Base-by-base conservation (phyloP, 2,113 vertebrate species). In the Cryptomyrus ogoouensis region DNA sequence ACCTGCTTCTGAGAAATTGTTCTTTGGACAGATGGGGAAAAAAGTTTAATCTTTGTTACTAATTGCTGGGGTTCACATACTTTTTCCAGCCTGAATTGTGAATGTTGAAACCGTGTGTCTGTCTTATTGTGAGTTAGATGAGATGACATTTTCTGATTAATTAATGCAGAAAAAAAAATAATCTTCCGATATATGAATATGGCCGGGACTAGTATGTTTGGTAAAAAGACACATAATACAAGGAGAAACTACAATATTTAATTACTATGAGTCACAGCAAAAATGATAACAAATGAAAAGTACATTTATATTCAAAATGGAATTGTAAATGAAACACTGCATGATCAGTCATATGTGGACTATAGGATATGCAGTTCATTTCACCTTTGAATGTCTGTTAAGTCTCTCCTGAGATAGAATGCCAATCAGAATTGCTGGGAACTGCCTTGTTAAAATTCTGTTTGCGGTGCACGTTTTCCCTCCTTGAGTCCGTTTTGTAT, bases 381-480 rank as follows among this genome's bases (percentile, higher is more conserved):
- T 49, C 46, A 50, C 44, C 24, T 50, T 47, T 50, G 47, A n/a
- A 31, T 47, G 2, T 86, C 44, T n/a, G 21, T 46, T 39, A 47
- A 27, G 13, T 21, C 19, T 27, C n/a, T n/a, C 19, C 44, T 85
- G 83, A n/a, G 19, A 10, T n/a, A 50, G 17, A 47, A 27, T 47
- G 44, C n/a, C 24, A 44, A 39, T 85, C 44, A 47, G 46, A 13
- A 47, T 85, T 47, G 10, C 46, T 49, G 17, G 50, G 83, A 53
- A 53, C 19, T 44, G 52, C 12, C 27, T 62, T 88, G 53, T 39
- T 88, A 58, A 80, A 49, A 53, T 89, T 94, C 94, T 93, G 92
- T 94, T 92, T 93, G 93, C 91, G 90, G 88, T 92, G 93, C 92
- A 94, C 89, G 92, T 94, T 91, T 95, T 94, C 86, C 27, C 91